phyloP scores from a whole-genome alignment of 2,888 invertebrate genomes.

The Nomada ruficornis region DNA sequence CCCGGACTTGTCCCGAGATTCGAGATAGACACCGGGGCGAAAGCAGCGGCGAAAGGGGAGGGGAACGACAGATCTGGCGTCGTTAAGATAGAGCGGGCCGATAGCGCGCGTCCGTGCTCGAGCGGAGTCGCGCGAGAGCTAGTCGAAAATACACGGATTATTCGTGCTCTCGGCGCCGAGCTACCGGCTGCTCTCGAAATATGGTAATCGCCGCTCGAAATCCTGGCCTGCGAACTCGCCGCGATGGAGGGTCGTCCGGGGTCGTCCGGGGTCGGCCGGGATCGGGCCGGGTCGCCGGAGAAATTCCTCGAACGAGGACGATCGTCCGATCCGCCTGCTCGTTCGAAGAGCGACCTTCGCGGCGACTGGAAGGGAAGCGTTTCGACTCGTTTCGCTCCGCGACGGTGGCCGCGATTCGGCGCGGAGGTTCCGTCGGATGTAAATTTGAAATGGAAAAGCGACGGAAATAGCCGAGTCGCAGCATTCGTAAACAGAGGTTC shows the following conservation, averaged over 20 bases:
- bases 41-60: slow-evolving; percentile 39
- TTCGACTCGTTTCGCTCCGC: too few relatives aligned
- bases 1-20: slow-evolving; percentile 61
- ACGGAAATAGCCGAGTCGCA: slow-evolving; percentile 13
- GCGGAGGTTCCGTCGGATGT: slow-evolving; percentile 4
- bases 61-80: slow-evolving; percentile 74
- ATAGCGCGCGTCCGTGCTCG: slow-evolving; percentile 71
- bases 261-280: slow-evolving; percentile 28
- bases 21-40: slow-evolving; percentile 63
- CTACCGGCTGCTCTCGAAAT: slow-evolving; percentile 72
- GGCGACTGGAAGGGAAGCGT: too few relatives aligned
- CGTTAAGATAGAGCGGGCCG: slow-evolving; percentile 77
- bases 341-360: neutral
- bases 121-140: slow-evolving; percentile 45
- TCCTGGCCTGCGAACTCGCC: slow-evolving; percentile 10
- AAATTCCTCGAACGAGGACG: slow-evolving; percentile 44
- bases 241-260: slow-evolving; percentile 16
- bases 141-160: slow-evolving; percentile 74
- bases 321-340: neutral
- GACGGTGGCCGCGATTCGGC: neutral
- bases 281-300: slow-evolving; percentile 33
- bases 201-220: slow-evolving; percentile 68
- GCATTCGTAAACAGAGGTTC: slow-evolving; percentile 69
- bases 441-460: slow-evolving; percentile 39
- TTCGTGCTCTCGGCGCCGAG: slow-evolving; percentile 64